These are phyloP conservation scores for Arvicanthis niloticus DNA, from an alignment of 2,113 vertebrate species.

Conservation along the genomic window DNA sequence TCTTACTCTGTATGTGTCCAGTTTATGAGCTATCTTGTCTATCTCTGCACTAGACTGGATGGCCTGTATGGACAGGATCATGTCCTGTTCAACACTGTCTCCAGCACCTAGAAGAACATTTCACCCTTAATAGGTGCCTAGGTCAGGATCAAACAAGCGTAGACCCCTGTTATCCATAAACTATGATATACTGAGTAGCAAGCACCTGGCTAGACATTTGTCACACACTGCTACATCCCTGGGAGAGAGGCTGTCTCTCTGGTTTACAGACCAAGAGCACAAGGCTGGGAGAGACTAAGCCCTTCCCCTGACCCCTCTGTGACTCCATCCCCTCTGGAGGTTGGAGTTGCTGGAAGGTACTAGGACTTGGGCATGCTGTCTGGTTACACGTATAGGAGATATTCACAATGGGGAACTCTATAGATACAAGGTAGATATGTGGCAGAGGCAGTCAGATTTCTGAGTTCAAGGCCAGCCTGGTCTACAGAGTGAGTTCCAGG, in stretches of 20 bases:
- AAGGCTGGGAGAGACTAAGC: not conserved
- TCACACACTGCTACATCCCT: not conserved
- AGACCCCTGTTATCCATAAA: not conserved
- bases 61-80: accelerated
- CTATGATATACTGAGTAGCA: not conserved
- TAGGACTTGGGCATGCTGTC: not conserved
- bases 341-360: not conserved
- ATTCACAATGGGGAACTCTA: constrained; percentile 1
- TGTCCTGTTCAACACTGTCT: not conserved
- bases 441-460: not conserved
- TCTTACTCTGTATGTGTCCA: not conserved
- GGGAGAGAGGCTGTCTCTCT: not conserved
- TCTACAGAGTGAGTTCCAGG: not conserved
- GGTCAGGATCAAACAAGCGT: not conserved
- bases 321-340: not conserved
- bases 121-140: not conserved
- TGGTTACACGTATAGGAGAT: not conserved
- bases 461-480: not conserved
- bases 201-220: not conserved
- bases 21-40: not conserved
- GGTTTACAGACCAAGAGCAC: not conserved
- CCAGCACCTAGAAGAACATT: not conserved
- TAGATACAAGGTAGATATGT: not conserved
- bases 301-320: not conserved
- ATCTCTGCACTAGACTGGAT: not conserved